Conservation (phyloP, 2,888 invertebrate genomes). For the Brachynemurus nebulosus region DNA sequence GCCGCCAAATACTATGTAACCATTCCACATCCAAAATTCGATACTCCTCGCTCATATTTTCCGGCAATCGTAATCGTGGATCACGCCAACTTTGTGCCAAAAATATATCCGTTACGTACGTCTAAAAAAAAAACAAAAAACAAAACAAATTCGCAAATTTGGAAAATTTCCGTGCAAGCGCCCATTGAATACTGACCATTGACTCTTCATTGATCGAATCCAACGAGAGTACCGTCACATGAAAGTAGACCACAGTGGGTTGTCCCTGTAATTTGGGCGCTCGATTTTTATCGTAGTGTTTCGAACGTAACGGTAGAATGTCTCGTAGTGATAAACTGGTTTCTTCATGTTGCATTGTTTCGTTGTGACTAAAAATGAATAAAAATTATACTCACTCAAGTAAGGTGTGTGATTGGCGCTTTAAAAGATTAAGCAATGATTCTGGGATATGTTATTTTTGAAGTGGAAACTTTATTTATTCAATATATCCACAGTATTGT, state of each 20-base stretch:
- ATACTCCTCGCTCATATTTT: constrained; percentile 87
- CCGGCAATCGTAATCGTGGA: constrained; percentile 74
- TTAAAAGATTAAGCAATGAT: too few species aligned
- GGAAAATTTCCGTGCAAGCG: too few species aligned
- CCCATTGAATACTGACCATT: constrained; percentile 46
- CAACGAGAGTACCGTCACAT: constrained; percentile 76
- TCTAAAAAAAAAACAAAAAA: constrained; percentile 42
- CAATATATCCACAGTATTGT: too few species aligned
- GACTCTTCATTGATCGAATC: constrained; percentile 95
- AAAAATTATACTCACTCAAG: background rate
- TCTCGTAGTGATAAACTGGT: constrained; percentile 65
- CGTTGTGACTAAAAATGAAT: background rate
- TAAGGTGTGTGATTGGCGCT: too few species aligned
- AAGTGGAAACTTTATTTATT: too few species aligned
- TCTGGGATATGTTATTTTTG: too few species aligned
- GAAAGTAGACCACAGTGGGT: constrained; percentile 80
- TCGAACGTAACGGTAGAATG: constrained; percentile 69
- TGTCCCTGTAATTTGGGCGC: constrained; percentile 76
- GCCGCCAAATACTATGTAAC: constrained; percentile 83
- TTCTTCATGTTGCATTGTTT: constrained; percentile 27
- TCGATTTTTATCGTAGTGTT: constrained; percentile 79
- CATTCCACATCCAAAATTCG: constrained; percentile 79
- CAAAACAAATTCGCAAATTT: too few species aligned
- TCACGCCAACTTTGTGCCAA: constrained; percentile 88
- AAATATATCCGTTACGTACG: constrained; percentile 86